Base-by-base conservation (phyloP, 2,888 invertebrate species). In the Cyrtodaria siliqua region DNA sequence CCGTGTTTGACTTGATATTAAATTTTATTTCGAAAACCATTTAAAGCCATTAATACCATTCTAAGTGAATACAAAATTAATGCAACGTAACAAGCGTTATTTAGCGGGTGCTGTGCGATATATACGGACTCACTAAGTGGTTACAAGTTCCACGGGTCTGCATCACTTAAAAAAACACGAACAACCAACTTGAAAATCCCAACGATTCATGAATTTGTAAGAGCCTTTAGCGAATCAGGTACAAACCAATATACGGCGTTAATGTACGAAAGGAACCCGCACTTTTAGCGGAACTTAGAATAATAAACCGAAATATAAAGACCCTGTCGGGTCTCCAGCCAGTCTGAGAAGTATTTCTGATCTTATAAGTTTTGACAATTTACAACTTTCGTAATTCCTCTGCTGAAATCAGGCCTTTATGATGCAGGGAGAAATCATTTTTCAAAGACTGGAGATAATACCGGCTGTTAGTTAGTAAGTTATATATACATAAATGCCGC, bases 361-460 rank as follows among this genome's bases (percentile, higher is more conserved):
- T 75, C 75, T 72, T 64, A 72, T 72, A 40, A 62, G 49, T 79
- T 75, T 79, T 68, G 75, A 75, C 75, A 76, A 70, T 80, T 73
- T 73, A 76, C 69, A 76, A 62, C 79, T 57, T 56, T 67, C 62
- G 67, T 73, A 76, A 72, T 63, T 73, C 73, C 59, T 42, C 20
- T 49, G 53, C 20, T 42, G 53, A 66, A 60, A 75, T 64, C 49
- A 55, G 64, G 53, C 38, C 50, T 70, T 44, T 60, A 60, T 66
- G 69, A 75, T 18, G 44, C 16, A n/a, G 61, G 67, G 59, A 62
- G 62, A 67, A 71, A 57, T 53, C 49, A 61, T 50, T 69, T 66
- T 76, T 76, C 67, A 70, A 71, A 76, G 76, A 62, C 57, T 33
- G 26, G 16, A 50, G 26, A 53, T 67, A 56, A 57, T 76, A 62